Base-by-base conservation (phyloP, 2,888 invertebrate genomes). In the Zygaena filipendulae region DNA sequence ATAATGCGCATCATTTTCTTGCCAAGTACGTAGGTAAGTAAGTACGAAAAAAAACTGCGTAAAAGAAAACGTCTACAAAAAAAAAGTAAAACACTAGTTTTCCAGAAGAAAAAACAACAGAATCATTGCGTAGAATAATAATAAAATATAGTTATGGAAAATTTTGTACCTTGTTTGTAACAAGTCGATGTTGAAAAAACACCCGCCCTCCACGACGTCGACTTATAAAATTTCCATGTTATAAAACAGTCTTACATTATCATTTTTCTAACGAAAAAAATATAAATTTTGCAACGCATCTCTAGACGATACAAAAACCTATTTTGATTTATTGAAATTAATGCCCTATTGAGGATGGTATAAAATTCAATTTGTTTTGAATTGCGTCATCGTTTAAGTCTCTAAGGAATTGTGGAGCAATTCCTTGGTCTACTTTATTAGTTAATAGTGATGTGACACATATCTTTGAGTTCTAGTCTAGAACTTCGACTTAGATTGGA, bases 141-240 rank as follows among this genome's bases (percentile, higher is more conserved):
- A n/a, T n/a, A n/a, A n/a, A n/a, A n/a, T n/a, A n/a, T 51, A 71
- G 68, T 35, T 52, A 40, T 59, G 68, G 64, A 71, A 72, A 67
- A 52, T 49, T 61, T 59, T 59, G n/a, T 59, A 61, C 61, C 61
- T 63, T 33, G 32, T 11, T 36, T 32, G 35, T 36, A 32, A n/a
- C n/a, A n/a, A n/a, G n/a, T n/a, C n/a, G n/a, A n/a, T n/a, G n/a
- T n/a, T 45, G 51, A 64, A 72, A 72, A 69, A 69, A 52, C 77
- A 66, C 59, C 75, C 77, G 61, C 56, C 55, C 56, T 39, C 55
- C 51, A 36, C 63, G 40, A 45, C 47, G 57, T 47, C 66, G 33
- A 53, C 61, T 64, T 70, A 69, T 77, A 79, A 79, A 77, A 77
- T 72, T 79, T 77, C 79, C 77, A 61, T 68, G 70, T n/a, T n/a